Conservation (phyloP, 2,797 vertebrate genomes). For the Tragopan temminckii region DNA sequence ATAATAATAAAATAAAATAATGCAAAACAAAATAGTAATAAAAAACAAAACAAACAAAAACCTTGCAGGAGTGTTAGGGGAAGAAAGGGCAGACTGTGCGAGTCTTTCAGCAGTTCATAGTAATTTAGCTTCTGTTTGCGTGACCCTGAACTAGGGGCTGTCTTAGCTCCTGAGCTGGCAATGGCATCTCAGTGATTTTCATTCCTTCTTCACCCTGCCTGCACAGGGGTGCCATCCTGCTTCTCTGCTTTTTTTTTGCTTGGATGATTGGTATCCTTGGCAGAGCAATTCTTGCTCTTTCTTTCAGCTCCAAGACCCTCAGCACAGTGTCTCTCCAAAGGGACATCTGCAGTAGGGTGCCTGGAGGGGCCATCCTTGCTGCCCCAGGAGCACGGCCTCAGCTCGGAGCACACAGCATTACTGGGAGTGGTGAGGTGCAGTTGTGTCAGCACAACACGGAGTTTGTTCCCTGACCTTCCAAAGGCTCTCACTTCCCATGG, state of each 20-base stretch:
- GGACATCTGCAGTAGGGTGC: rapidly evolving
- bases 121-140: background rate
- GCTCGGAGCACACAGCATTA: background rate
- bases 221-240: background rate
- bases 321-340: background rate
- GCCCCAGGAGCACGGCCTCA: background rate
- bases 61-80: background rate
- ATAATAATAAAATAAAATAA: background rate
- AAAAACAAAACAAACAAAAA: background rate
- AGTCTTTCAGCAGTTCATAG: background rate
- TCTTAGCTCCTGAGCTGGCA: background rate
- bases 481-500: background rate
- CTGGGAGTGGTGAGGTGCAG: background rate
- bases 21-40: background rate
- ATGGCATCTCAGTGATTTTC: background rate
- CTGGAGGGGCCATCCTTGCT: background rate
- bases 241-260: background rate
- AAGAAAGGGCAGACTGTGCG: background rate
- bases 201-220: background rate
- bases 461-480: background rate
- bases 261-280: no score
- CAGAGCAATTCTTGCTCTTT: background rate
- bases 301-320: background rate
- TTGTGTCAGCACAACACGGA: rapidly evolving
- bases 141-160: background rate